Evolutionary conservation across 1,140 invertebrate genomes (phyloP), one percentile per base, ranked within the genome.

Genomic region (Sarcophaga peregrina): DNA sequence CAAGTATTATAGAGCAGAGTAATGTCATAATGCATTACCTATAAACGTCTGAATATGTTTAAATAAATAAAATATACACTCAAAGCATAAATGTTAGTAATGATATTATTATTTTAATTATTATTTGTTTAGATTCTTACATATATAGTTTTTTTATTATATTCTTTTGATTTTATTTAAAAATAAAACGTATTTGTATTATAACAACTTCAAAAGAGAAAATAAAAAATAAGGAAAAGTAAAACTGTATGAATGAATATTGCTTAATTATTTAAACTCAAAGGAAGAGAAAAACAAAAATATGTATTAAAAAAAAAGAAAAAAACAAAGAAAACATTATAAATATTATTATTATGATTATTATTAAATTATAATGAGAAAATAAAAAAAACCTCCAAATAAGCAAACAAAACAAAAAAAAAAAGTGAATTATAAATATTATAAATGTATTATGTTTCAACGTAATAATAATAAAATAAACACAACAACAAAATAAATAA

Each of bases 51-150:
- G 15, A 80, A 80, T 80, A 80, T 15, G n/a, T 52, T 15, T 20
- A 80, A 80, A n/a, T 52, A 80, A 50, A 52, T n/a, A 81, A 81
- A 78, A n/a, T 37, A 37, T 58, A 58, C 54, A 58, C 54, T 58
- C 54, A 58, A 58, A 58, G 54, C 54, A 58, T 58, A 58, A 58
- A 58, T 58, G 54, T 58, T 58, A 58, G 54, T 20, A 68, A 68
- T 68, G 62, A 68, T 68, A 68, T 58, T 58, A 58, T n/a, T n/a
- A 58, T 58, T 58, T 58, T 3, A 58, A n/a, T n/a, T 58, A 37
- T 37, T 37, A 37, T 37, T 37, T 37, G 25, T 37, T 4, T 37
- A 1, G 1, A 37, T 58, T n/a, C 1, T 58, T 15, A 7, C n/a
- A 58, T 58, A 58, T 58, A 15, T 58, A 58, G n/a, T 13, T 58